Conservation (phyloP, 2,113 vertebrate species). For the Talpa occidentalis region DNA sequence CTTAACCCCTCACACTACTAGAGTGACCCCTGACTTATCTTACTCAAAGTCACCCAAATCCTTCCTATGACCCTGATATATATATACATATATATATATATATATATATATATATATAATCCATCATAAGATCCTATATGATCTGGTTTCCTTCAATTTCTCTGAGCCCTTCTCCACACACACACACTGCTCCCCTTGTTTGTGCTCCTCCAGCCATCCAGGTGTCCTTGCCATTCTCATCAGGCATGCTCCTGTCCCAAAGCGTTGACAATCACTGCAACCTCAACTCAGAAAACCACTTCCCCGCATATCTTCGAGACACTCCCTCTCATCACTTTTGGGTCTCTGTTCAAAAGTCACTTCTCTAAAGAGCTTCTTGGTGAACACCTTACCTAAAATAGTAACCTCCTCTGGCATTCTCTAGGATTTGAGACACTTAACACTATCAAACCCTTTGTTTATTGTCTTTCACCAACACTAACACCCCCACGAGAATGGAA, state of each 20-base stretch:
- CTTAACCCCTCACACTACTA: too few relatives aligned
- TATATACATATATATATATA: too few relatives aligned
- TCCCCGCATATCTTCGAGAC: too few relatives aligned
- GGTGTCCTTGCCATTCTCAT: not conserved
- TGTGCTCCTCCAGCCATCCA: not conserved
- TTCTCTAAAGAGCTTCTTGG: not conserved
- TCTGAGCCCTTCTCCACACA: not conserved
- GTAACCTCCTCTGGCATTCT: not conserved
- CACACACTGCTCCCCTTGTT: not conserved
- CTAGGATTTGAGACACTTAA: not conserved
- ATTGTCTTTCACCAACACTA: not conserved
- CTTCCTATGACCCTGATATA: not conserved
- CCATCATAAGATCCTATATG: not conserved
- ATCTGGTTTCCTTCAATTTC: not conserved
- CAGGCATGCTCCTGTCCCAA: not conserved
- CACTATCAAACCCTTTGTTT: not conserved
- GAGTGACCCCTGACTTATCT: too few relatives aligned
- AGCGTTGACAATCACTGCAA: not conserved
- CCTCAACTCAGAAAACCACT: not conserved
- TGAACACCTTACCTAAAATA: not conserved
- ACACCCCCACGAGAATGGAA: not conserved
- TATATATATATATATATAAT: too few relatives aligned
- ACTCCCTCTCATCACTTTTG: not conserved
- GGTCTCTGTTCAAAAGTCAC: not conserved
- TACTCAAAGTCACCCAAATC: not conserved